Evolutionary conservation across 2,888 invertebrate species (phyloP).

Genomic region (Synanthedon tipuliformis): DNA sequence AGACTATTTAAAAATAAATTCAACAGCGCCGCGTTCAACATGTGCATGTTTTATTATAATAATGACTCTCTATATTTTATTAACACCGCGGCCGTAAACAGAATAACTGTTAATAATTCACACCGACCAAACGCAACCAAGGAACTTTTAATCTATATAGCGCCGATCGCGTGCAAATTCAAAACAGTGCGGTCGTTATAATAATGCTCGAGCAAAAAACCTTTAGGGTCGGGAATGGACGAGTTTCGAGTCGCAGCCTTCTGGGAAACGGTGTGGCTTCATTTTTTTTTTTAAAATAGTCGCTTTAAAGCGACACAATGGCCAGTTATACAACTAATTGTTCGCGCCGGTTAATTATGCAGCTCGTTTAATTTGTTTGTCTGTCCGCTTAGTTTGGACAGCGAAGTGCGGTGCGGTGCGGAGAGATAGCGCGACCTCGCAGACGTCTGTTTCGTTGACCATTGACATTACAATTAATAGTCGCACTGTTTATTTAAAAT

Average conservation of each 20-base stretch:
- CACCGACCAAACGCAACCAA: slow-evolving; percentile 23
- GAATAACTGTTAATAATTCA: slow-evolving; percentile 20
- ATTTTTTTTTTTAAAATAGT: slow-evolving; percentile 20
- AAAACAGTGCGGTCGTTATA: slow-evolving; percentile 36
- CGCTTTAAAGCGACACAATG: slow-evolving; percentile 8
- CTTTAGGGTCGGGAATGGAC: slow-evolving; percentile 25
- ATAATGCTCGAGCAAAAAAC: slow-evolving; percentile 49
- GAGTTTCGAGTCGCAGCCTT: slow-evolving; percentile 43
- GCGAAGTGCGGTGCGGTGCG: slow-evolving; percentile 6
- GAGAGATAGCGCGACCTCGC: slow-evolving; percentile 9
- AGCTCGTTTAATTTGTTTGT: slow-evolving; percentile 10
- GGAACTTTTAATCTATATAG: slow-evolving; percentile 36
- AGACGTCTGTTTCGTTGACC: slow-evolving; percentile 14
- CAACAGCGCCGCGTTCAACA: neutral
- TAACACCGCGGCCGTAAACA: neutral
- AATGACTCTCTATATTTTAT: neutral
- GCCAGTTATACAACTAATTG: slow-evolving; percentile 12
- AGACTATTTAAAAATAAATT: neutral
- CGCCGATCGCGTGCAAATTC: slow-evolving; percentile 42
- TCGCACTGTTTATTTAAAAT: slow-evolving; percentile 16
- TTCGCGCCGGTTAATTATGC: slow-evolving; percentile 13
- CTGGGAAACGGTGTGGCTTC: slow-evolving; percentile 47
- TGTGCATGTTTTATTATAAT: neutral
- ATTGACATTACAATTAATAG: slow-evolving; percentile 24
- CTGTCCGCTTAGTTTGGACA: slow-evolving; percentile 8